Percentiles rank a stretch among this genome's conserved stretches.
Conservation (phyloP, 2,113 vertebrate species). For the Myrmecophaga tridactyla region DNA sequence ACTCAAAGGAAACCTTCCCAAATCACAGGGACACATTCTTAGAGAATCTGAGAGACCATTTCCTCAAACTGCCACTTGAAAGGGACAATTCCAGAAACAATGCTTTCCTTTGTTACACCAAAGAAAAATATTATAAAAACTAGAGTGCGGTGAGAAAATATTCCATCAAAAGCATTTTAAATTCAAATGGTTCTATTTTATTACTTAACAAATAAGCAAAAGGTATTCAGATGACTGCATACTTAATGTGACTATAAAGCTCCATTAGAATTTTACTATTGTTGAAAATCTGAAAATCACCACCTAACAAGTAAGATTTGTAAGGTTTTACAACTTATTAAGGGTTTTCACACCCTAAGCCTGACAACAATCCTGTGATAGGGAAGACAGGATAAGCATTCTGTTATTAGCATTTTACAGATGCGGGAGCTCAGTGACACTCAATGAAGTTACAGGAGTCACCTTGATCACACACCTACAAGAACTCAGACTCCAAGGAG, state of each 20-base stretch:
- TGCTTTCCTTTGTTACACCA: slow-evolving; percentile 7
- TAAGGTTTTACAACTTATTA: slow-evolving; percentile 48
- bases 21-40: not conserved
- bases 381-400: not conserved
- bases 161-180: slow-evolving; percentile 21
- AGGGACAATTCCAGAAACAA: slow-evolving; percentile 39
- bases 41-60: not conserved
- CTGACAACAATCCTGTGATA: not conserved
- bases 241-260: slow-evolving; percentile 13
- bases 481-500: not conserved
- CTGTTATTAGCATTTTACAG: not conserved
- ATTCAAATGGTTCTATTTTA: slow-evolving; percentile 12
- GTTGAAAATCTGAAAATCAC: slow-evolving; percentile 23
- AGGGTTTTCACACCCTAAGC: not conserved
- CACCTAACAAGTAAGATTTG: not conserved
- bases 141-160: slow-evolving; percentile 12
- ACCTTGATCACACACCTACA: not conserved
- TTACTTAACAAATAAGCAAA: slow-evolving; percentile 26
- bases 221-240: not conserved
- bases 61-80: slow-evolving; percentile 8
- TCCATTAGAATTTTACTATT: slow-evolving; percentile 7
- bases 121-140: slow-evolving; percentile 38
- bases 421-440: not conserved
- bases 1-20: not conserved
- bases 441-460: not conserved